Conservation (phyloP, 2,797 vertebrate genomes). For the Alouatta caraya region DNA sequence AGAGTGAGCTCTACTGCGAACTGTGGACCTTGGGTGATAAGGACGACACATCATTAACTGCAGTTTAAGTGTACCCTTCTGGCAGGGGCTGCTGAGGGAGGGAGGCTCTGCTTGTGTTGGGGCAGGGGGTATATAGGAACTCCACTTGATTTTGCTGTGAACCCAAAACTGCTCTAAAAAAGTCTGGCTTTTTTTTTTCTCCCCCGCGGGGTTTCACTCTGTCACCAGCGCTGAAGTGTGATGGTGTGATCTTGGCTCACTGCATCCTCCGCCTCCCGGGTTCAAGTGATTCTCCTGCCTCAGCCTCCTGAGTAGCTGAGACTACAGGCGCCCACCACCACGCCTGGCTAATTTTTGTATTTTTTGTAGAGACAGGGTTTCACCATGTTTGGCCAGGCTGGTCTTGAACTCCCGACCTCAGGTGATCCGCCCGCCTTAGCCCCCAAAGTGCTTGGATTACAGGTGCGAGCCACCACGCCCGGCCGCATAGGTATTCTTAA, state of each 20-base stretch:
- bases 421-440: no score
- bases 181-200: not conserved
- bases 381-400: no score
- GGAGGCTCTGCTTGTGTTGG: not conserved
- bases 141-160: not conserved
- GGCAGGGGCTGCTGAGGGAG: not conserved
- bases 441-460: no score
- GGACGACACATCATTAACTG: not conserved
- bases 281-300: not conserved
- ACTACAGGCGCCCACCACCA: not conserved
- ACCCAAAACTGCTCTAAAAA: not conserved
- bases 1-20: not conserved
- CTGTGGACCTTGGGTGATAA: not conserved
- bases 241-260: not conserved
- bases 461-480: no score
- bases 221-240: not conserved
- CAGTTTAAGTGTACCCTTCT: not conserved
- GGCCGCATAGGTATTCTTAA: not conserved
- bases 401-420: no score
- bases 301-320: not conserved
- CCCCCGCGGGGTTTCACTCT: not conserved
- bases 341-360: not conserved
- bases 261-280: not conserved
- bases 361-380: not conserved
- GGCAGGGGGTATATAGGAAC: not conserved